Base-by-base conservation (phyloP, 2,797 vertebrate genomes). In the Neosilurus mollespiculum region DNA sequence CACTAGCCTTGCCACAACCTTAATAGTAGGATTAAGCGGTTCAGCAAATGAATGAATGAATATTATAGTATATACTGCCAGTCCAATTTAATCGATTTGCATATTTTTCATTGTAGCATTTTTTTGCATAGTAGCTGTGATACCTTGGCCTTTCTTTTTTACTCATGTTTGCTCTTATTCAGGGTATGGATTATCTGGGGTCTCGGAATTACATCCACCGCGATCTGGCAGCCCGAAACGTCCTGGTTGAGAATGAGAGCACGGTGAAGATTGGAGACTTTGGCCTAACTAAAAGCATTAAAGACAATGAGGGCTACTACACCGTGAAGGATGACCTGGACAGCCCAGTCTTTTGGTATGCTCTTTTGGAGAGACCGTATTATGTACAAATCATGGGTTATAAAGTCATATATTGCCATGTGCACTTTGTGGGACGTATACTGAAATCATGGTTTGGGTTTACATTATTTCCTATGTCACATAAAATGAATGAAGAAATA, bases 231-330 rank as follows among this genome's bases (percentile, higher is more conserved):
- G 97, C 98, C 0, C 94, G 98, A 9, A 99, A 99, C 0, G 97
- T 99, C 72, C 95, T 99, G 0, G 96, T 99, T 51, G 97, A 99
- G 88, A 99, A 96, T 0, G 96, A 97, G 89, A 94, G 93, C 85
- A 95, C 95, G 1, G 98, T 99, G 86, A 99, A 99, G 93, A 99
- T 99, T 0, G 98, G 97, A 58, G 98, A 99, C 87, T 99, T 99
- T 0, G 98, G 98, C 7, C 94, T 99, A 86, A 99, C 98, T 73
- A 99, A 99, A 92, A 95, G 96, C 71, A 98, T 99, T 37, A 97
- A 98, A 89, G 96, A 97, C 0, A 96, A 97, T 0, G 96, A 99
- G 87, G 97, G 97, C 9, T 99, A 99, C 88, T 99, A 99, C 93
- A 99, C 94, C 0, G 97, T 98, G 84, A 98, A 97, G 83, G 98